phyloP scores from a whole-genome alignment of 2,888 invertebrate species.

The Lasioglossum calceatum region DNA sequence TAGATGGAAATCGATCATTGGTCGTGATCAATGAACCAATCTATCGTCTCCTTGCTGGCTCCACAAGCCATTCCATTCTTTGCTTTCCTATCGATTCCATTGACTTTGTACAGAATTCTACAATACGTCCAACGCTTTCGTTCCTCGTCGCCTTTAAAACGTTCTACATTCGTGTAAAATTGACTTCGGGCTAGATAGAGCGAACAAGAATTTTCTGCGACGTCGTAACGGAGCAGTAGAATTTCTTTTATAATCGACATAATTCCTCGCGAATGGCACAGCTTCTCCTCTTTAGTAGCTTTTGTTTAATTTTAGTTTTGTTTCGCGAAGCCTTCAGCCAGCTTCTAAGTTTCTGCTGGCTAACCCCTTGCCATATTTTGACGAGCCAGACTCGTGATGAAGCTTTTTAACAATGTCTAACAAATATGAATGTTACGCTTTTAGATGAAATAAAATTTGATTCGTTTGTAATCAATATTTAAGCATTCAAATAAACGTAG shows the following conservation, averaged over 20 bases:
- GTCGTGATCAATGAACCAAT: conserved; percentile 47
- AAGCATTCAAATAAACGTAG: too few species aligned
- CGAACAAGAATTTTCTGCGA: background rate
- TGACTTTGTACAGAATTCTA: conserved; percentile 46
- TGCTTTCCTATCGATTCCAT: conserved; percentile 27
- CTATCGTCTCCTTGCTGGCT: conserved; percentile 23
- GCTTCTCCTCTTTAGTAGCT: background rate
- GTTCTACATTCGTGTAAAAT: background rate
- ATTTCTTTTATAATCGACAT: background rate
- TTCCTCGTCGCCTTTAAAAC: conserved; percentile 20
- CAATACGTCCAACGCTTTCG: conserved; percentile 25
- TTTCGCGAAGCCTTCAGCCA: background rate
- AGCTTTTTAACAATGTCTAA: too few species aligned
- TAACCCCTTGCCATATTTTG: too few species aligned
- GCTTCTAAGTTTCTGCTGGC: background rate
- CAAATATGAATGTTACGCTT: too few species aligned
- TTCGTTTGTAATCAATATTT: too few species aligned
- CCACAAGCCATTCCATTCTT: background rate
- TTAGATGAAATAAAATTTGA: too few species aligned
- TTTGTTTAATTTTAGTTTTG: background rate
- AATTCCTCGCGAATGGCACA: background rate
- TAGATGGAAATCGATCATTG: conserved; percentile 30
- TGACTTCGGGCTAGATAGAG: background rate
- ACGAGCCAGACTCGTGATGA: too few species aligned
- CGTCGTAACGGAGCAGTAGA: background rate